phyloP scores from a whole-genome alignment of 1,140 invertebrate species.

The Heliconius hermathena region DNA sequence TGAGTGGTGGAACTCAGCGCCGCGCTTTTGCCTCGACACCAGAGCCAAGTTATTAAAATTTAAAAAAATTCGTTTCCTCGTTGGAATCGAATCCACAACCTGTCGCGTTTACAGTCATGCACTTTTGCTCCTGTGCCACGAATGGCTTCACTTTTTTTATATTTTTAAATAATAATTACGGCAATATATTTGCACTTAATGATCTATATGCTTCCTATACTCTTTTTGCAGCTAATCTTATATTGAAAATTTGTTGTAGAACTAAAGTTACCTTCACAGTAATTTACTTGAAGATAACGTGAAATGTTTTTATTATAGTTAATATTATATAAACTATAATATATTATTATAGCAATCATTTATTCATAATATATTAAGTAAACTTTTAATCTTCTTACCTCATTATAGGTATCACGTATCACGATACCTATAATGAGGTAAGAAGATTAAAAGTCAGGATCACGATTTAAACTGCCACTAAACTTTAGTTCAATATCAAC shows the following conservation, averaged over 20 bases:
- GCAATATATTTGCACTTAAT: neutral
- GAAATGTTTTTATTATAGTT: neutral
- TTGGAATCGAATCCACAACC: too few species aligned
- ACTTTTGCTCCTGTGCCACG: too few species aligned
- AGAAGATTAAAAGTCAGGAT: conserved; percentile 12
- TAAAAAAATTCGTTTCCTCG: too few species aligned
- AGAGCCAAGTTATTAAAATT: too few species aligned
- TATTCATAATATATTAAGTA: neutral
- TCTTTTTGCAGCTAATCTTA: neutral
- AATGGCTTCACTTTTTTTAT: too few species aligned
- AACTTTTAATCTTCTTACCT: conserved; percentile 32
- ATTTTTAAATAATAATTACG: too few species aligned
- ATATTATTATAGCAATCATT: neutral
- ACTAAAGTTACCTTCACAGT: neutral
- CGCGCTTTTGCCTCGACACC: too few species aligned
- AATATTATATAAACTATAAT: neutral
- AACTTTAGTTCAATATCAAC: neutral
- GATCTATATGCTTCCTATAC: neutral
- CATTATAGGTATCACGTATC: conserved; percentile 38
- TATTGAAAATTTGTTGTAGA: neutral
- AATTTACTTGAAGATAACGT: neutral
- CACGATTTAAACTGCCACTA: conserved; percentile 32
- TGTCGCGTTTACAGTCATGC: too few species aligned
- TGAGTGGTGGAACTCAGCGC: too few species aligned
- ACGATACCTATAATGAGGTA: too few species aligned